These are phyloP conservation scores for Pandemis cinnamomeana DNA, from an alignment of 2,888 invertebrate species.

Conservation along the genomic window DNA sequence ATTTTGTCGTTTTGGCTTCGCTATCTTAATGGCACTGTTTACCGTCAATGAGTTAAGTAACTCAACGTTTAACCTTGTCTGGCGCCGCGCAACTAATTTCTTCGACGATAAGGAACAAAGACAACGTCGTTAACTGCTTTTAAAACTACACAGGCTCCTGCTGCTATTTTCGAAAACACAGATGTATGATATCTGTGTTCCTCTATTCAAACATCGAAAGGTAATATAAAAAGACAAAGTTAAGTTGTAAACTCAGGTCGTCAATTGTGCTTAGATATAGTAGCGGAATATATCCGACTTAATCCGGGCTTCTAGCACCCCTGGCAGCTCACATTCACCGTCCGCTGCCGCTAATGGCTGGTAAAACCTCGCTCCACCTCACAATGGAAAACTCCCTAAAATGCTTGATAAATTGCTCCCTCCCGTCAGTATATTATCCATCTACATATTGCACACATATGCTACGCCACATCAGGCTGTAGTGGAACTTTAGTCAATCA, in stretches of 20 bases:
- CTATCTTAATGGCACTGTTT: constrained; percentile 7
- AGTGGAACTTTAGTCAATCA: constrained; percentile 30
- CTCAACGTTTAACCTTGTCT: not conserved
- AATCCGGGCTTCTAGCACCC: constrained; percentile 36
- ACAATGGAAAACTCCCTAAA: constrained; percentile 65
- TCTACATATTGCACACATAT: constrained; percentile 49
- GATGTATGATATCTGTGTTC: not conserved
- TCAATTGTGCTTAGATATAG: constrained; percentile 36
- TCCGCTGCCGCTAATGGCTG: constrained; percentile 61
- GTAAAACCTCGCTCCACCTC: constrained; percentile 69
- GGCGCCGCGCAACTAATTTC: not conserved
- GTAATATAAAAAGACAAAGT: constrained; percentile 7
- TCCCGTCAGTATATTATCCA: constrained; percentile 57
- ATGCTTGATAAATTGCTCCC: constrained; percentile 66
- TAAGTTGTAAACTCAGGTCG: constrained; percentile 8
- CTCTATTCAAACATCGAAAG: not conserved
- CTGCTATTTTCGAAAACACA: not conserved
- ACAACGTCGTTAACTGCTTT: not conserved
- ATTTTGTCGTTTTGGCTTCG: constrained; percentile 10
- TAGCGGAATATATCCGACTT: constrained; percentile 28
- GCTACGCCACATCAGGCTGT: constrained; percentile 18
- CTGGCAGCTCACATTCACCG: constrained; percentile 36
- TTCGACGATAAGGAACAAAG: not conserved
- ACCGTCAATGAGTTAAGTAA: constrained; percentile 4
- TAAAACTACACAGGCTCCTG: not conserved